Evolutionary conservation across 2,888 invertebrate genomes (phyloP), one percentile per base, ranked within the genome.

Genomic region (Euzetes globulus): DNA sequence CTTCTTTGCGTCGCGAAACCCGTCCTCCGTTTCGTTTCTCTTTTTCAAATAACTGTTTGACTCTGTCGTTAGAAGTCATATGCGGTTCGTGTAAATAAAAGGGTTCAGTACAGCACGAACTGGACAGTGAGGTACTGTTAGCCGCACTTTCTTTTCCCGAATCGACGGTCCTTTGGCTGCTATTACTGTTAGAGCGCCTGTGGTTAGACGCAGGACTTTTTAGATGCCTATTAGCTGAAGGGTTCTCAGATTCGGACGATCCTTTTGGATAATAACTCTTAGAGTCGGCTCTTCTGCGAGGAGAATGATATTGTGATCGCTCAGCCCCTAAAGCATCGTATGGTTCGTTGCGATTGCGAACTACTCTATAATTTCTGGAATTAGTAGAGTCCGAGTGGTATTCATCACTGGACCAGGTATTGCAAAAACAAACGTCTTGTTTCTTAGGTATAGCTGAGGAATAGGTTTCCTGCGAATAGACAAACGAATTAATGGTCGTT

Each of bases 31-130:
- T 52, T 73, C 47, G 33, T n/a, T 70, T 70, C 25, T 71, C 65
- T 47, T 75, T 75, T 50, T 89, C 89, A 83, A 93, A 93, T 77
- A 93, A 85, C 81, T 91, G 91, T 72, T 91, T 87, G 71, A 93
- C 91, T 72, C 92, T 87, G 82, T 92, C 91, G 83, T 92, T 92
- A 77, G 88, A 87, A 60, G 91, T 85, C 79, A 91, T 90, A 75
- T 90, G 89, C 0, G 90, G 90, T 80, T 89, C 89, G 84, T 93
- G 93, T 72, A 94, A 86, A 82, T 91, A 94, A 85, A 93, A 94
- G 7, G 90, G 80, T 60, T 79, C 78, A 27, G 77, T 75, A 25
- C 70, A 70, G 27, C 47, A 70, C 22, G 70, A 70, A 15, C 9
- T 58, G 58, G 60, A 60, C 52, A 68, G 72, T 52, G 72, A 75